Conservation (phyloP, 1,140 invertebrate genomes). For the Araneus ventricosus region DNA sequence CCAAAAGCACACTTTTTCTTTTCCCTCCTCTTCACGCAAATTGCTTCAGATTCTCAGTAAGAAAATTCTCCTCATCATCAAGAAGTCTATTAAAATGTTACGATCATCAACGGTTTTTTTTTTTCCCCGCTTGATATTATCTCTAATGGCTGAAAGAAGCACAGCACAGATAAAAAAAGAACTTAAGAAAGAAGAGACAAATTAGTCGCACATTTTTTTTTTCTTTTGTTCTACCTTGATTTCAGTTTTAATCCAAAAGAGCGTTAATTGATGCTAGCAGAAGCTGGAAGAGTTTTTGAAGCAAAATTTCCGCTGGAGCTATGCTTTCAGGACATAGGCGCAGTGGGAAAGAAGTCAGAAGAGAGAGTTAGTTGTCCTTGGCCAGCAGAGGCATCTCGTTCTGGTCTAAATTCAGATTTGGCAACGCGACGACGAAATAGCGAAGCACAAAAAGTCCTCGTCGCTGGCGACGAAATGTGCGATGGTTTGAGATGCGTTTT, state of each 20-base stretch:
- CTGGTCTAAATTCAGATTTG: constrained; percentile 75
- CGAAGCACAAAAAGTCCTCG: constrained; percentile 53
- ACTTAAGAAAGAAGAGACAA: background rate
- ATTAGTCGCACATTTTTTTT: constrained; percentile 22
- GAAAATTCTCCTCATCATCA: background rate
- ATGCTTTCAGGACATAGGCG: background rate
- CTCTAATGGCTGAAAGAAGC: background rate
- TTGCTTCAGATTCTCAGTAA: background rate
- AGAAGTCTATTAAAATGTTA: constrained; percentile 11
- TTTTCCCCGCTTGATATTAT: background rate
- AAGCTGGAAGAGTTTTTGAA: constrained; percentile 30
- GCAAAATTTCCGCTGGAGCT: background rate
- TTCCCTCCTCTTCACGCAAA: background rate
- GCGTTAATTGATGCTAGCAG: constrained; percentile 1
- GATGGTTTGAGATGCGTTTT: constrained; percentile 32
- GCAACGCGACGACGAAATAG: constrained; percentile 72
- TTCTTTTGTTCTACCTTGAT: constrained; percentile 1
- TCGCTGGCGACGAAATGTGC: constrained; percentile 50
- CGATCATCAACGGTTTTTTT: background rate
- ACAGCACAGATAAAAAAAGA: background rate
- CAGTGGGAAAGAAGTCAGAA: constrained; percentile 24
- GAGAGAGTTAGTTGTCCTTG: constrained; percentile 74
- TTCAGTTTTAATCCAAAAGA: constrained; percentile 48
- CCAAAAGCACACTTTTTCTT: background rate
- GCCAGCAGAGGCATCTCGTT: constrained; percentile 59